Percentiles rank a stretch among this genome's conserved stretches.
phyloP scores from a whole-genome alignment of 2,888 invertebrate species.

The Amphipoea lucens region DNA sequence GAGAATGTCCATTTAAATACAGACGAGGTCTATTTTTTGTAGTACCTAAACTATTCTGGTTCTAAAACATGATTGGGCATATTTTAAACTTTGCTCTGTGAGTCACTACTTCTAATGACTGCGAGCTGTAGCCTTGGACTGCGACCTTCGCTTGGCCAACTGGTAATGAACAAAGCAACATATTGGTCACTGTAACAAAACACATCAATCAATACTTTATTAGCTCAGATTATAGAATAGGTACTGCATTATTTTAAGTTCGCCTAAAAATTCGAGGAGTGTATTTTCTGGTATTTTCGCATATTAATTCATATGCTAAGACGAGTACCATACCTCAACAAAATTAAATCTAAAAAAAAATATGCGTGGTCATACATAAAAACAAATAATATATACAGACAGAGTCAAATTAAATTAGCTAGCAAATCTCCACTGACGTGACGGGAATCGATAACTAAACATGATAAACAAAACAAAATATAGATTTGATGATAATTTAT shows the following conservation, averaged over 20 bases:
- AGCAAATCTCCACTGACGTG: too few species aligned
- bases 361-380: too few species aligned
- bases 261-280: background rate
- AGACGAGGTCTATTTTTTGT: background rate
- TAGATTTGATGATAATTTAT: too few species aligned
- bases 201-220: background rate
- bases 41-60: background rate
- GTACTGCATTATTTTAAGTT: background rate
- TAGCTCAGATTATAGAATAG: background rate
- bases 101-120: slow-evolving; percentile 43
- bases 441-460: too few species aligned
- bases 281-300: background rate
- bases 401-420: too few species aligned
- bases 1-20: background rate
- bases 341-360: background rate
- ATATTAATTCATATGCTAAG: background rate
- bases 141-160: slow-evolving; percentile 29
- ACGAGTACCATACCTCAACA: background rate
- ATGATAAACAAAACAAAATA: too few species aligned
- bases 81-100: slow-evolving; percentile 32
- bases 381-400: too few species aligned
- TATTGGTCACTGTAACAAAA: slow-evolving; percentile 17
- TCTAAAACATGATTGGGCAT: slow-evolving; percentile 15
- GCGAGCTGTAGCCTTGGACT: slow-evolving; percentile 33
- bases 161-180: slow-evolving; percentile 20